Evolutionary conservation across 2,113 vertebrate genomes (phyloP).

Genomic region (Sebastes schlegelii): DNA sequence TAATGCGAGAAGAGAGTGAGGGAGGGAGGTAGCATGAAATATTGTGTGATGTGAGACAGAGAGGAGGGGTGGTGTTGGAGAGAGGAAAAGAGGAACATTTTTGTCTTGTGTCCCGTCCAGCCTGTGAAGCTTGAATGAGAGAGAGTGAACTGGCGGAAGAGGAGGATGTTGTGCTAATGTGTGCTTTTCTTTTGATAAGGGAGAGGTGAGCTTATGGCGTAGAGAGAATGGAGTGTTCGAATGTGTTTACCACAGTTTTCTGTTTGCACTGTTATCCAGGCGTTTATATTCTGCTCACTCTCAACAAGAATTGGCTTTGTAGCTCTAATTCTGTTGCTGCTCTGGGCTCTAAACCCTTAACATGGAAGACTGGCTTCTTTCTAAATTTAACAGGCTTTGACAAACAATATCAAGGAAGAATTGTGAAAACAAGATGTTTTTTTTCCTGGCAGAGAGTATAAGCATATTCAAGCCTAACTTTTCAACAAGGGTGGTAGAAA

Average conservation of each 20-base stretch:
- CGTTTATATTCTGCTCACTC: conserved; percentile 56
- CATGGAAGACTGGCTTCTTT: conserved; percentile 50
- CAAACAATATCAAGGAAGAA: conserved; percentile 56
- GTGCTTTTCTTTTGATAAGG: conserved; percentile 58
- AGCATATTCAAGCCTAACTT: conserved; percentile 13
- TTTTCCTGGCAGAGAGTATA: background rate
- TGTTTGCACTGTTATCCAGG: conserved; percentile 36
- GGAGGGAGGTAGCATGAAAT: conserved; percentile 69
- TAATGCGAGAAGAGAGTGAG: conserved; percentile 70
- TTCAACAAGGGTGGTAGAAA: background rate
- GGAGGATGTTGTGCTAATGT: conserved; percentile 27
- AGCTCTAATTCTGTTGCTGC: conserved; percentile 58
- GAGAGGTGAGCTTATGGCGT: conserved; percentile 41
- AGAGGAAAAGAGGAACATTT: conserved; percentile 37
- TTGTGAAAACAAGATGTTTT: conserved; percentile 28
- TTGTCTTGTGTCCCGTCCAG: conserved; percentile 54
- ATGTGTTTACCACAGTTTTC: conserved; percentile 39
- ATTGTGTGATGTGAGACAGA: conserved; percentile 64
- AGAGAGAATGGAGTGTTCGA: conserved; percentile 9
- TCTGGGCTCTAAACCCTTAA: conserved; percentile 50
- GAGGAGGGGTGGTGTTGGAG: conserved; percentile 42
- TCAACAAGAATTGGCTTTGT: conserved; percentile 48
- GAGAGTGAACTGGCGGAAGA: conserved; percentile 23
- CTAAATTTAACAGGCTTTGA: conserved; percentile 51
- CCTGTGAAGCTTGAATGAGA: conserved; percentile 63